Conservation (phyloP, 2,113 vertebrate species). For the Anser cygnoides region DNA sequence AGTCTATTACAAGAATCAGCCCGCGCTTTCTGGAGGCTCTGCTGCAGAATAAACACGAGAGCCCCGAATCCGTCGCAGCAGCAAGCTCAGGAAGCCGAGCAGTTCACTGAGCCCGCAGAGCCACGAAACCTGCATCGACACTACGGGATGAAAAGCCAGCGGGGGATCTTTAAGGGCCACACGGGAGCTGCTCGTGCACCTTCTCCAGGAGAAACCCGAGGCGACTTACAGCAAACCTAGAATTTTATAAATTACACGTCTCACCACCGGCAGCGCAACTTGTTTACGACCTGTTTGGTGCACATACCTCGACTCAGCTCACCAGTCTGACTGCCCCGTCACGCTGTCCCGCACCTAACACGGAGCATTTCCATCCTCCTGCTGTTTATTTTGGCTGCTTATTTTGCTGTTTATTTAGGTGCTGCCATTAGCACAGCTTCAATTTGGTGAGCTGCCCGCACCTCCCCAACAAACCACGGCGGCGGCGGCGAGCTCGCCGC, state of each 20-base stretch:
- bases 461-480: background rate
- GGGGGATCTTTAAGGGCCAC: background rate
- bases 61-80: background rate
- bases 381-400: background rate
- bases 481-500: background rate
- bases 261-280: background rate
- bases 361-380: background rate
- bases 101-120: background rate
- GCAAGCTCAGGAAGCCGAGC: background rate
- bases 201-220: background rate
- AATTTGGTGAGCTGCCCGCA: background rate
- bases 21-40: background rate
- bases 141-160: background rate
- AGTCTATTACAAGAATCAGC: background rate
- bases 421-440: background rate
- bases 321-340: background rate
- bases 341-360: background rate
- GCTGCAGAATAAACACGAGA: background rate
- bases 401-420: background rate
- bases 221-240: conserved; percentile 3
- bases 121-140: background rate
- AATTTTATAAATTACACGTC: conserved; percentile 4
- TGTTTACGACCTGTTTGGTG: background rate
- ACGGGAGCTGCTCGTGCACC: background rate
- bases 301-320: background rate